Evolutionary conservation across 2,797 vertebrate species (phyloP), one percentile per base, ranked within the genome.

Genomic region (Microctenopoma stevenorrisi): DNA sequence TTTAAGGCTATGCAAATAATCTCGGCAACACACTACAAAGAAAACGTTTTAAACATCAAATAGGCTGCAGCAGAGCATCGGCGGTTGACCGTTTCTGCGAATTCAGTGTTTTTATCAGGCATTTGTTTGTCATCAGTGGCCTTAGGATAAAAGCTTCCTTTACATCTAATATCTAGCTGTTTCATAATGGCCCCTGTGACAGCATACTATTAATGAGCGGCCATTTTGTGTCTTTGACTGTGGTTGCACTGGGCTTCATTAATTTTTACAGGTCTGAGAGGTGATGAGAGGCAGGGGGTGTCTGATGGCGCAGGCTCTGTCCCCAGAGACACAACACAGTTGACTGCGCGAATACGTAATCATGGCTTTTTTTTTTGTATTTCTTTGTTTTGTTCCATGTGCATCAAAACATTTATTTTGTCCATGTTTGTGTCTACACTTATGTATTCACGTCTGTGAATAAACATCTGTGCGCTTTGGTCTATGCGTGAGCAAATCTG

Each of bases 231-330:
- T 88, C 88, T 90, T 91, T 88, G 83, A 92, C 90, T 87, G 75
- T 68, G 50, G 85, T 92, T 91, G 85, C 91, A 91, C 76, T 80
- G 89, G 84, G 90, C 87, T 91, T 94, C 89, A 92, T 93, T 93
- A 88, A 89, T 91, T 89, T 88, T 76, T 54, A 35, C 70, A 76
- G 74, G 82, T 84, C 85, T 79, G 69, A 76, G 71, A 73, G 72
- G 81, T 72, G 77, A 85, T 71, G 68, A 51, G 50, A 68, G 74
- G 7, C 58, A 42, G 64, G 49, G 54, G 37, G 51, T 57, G 30
- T 35, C 65, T 58, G 46, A 61, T 35, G 74, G 68, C 13, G 46
- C 69, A 79, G 64, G 69, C 49, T 72, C 38, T 7, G 59, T 82
- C 87, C 78, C 82, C 3, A 0, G 85, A 74, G 88, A 85, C 64